These are phyloP conservation scores for Zosterops japonicus DNA, from an alignment of 2,113 vertebrate species.

Conservation along the genomic window DNA sequence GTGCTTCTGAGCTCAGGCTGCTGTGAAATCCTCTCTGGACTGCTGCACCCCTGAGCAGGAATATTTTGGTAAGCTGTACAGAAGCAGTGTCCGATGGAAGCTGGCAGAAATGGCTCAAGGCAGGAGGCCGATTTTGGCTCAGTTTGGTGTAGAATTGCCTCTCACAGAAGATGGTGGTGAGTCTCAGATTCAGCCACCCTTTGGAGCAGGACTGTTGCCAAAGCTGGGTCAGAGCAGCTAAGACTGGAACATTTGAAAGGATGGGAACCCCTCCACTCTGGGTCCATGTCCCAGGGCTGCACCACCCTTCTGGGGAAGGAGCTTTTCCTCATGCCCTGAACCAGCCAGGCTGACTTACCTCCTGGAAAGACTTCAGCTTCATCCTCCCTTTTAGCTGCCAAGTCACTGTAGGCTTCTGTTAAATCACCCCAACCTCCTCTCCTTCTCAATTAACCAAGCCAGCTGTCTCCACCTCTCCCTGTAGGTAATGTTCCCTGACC, in stretches of 20 bases:
- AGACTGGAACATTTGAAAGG: not conserved
- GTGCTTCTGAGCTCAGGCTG: not conserved
- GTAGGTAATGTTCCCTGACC: not conserved
- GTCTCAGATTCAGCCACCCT: not conserved
- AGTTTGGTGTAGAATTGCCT: not conserved
- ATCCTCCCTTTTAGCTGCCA: not conserved
- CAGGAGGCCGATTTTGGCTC: not conserved
- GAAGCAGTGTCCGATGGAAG: not conserved
- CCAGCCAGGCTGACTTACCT: not conserved
- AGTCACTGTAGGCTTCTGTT: not conserved
- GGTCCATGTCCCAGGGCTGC: not conserved
- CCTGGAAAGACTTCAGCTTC: not conserved
- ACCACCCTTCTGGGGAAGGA: not conserved
- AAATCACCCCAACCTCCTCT: not conserved
- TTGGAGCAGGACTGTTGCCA: not conserved
- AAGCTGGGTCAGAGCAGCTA: not conserved
- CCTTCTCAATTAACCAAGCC: not conserved
- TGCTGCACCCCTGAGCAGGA: not conserved
- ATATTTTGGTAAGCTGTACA: not conserved
- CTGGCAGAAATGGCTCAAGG: not conserved
- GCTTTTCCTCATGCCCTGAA: not conserved
- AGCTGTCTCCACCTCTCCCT: not conserved
- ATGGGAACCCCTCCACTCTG: not conserved
- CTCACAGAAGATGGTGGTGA: not conserved
- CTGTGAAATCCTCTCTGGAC: not conserved